Evolutionary conservation across 1,140 invertebrate genomes (phyloP).

Genomic region (Coptotermes formosanus): DNA sequence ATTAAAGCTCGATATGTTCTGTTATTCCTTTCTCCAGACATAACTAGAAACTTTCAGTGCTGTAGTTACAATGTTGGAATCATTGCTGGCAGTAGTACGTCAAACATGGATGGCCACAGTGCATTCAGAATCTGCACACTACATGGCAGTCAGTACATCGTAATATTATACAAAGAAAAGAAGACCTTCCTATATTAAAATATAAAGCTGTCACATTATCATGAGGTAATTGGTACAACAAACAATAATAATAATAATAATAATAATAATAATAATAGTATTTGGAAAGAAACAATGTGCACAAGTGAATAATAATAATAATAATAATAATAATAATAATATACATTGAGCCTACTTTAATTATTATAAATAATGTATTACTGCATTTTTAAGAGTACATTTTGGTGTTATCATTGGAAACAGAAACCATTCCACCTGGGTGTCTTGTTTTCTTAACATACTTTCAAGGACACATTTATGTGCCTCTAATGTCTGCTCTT

Average conservation of each 20-base stretch:
- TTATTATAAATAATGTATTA: not conserved
- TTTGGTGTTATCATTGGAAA: not conserved
- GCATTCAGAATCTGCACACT: not conserved
- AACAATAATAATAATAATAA: not conserved
- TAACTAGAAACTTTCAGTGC: conserved; percentile 12
- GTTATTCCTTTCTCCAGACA: not conserved
- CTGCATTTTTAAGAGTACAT: not conserved
- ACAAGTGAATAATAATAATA: not conserved
- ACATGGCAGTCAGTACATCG: not conserved
- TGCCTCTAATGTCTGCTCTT: not conserved
- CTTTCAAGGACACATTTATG: not conserved
- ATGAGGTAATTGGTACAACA: not conserved
- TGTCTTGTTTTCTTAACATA: not conserved
- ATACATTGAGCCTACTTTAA: conserved; percentile 5
- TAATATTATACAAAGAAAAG: conserved; percentile 6
- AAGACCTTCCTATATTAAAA: not conserved
- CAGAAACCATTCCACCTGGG: not conserved
- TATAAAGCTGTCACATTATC: conserved; percentile 1
- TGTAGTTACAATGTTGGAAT: conserved; percentile 17
- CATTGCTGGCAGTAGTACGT: conserved; percentile 10
- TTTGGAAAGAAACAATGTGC: not conserved
- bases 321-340: not conserved
- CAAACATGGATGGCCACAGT: not conserved
- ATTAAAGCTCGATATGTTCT: conserved; percentile 14
- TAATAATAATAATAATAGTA: conserved; percentile 8